Evolutionary conservation across 1,140 invertebrate species (phyloP).

Genomic region (Cylas formicarius): DNA sequence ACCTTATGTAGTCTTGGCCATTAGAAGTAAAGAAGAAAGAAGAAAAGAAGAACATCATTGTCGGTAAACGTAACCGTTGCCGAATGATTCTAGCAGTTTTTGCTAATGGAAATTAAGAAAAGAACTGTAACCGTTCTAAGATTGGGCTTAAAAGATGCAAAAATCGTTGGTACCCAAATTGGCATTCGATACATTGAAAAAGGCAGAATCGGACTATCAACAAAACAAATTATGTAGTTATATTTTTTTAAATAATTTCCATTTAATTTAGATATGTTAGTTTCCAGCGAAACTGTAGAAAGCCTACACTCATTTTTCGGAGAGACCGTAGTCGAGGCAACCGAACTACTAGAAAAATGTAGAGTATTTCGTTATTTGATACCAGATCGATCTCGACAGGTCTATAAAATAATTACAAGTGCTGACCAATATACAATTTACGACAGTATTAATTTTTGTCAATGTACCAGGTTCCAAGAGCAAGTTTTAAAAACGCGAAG

Average conservation of each 20-base stretch:
- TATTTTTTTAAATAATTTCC: slow-evolving; percentile 1
- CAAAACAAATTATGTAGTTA: slow-evolving; percentile 17
- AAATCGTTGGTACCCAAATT: slow-evolving; percentile 22
- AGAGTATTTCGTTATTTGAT: slow-evolving; percentile 44
- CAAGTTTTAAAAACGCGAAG: slow-evolving; percentile 48
- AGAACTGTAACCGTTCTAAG: slow-evolving; percentile 1
- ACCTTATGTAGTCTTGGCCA: no score
- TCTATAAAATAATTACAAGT: slow-evolving; percentile 52
- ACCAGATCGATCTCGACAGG: slow-evolving; percentile 36
- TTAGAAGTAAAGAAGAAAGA: no score
- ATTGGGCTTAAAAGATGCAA: slow-evolving; percentile 11
- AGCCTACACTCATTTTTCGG: slow-evolving; percentile 52
- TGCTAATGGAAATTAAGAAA: no score
- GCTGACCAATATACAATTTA: slow-evolving; percentile 54
- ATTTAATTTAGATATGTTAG: slow-evolving; percentile 17
- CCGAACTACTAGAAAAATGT: slow-evolving; percentile 52
- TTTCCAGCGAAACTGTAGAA: slow-evolving; percentile 47
- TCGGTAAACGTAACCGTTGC: no score
- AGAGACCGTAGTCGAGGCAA: slow-evolving; percentile 46
- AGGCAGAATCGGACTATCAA: slow-evolving; percentile 21
- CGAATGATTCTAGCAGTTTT: no score
- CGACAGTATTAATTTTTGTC: slow-evolving; percentile 55
- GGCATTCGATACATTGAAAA: slow-evolving; percentile 24
- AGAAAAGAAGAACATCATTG: no score
- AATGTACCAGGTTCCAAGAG: slow-evolving; percentile 51